These are phyloP conservation scores for Zoanthus sansibaricus DNA, from an alignment of 92 coral and sea anemone species.

Conservation along the genomic window DNA sequence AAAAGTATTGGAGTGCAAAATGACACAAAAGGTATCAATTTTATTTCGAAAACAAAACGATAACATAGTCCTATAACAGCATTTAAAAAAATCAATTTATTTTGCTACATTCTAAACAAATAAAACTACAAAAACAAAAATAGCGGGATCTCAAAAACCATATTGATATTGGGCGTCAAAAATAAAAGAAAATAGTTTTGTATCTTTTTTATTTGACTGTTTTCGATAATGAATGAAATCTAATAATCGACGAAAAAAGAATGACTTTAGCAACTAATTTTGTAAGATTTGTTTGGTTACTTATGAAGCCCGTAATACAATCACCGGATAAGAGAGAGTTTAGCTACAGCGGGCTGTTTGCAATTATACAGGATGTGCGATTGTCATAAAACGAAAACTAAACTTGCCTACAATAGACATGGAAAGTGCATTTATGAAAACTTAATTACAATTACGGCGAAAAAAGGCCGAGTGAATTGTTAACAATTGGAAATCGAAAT, in stretches of 20 bases:
- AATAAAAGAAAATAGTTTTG: constrained; percentile 51
- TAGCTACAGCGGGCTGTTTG: constrained; percentile 62
- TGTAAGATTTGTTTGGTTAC: constrained; percentile 69
- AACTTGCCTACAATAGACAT: constrained; percentile 76
- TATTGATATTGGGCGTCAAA: constrained; percentile 55
- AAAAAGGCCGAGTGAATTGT: constrained; percentile 88
- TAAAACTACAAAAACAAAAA: constrained; percentile 60
- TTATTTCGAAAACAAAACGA: constrained; percentile 36
- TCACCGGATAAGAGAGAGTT: constrained; percentile 71
- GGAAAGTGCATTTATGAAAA: constrained; percentile 75
- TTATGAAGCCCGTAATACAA: constrained; percentile 62
- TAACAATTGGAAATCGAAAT: constrained; percentile 89
- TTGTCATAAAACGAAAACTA: constrained; percentile 68
- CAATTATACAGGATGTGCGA: constrained; percentile 79
- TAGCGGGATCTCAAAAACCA: constrained; percentile 63
- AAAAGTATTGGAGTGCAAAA: constrained; percentile 32
- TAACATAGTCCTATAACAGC: constrained; percentile 49
- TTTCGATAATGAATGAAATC: constrained; percentile 60
- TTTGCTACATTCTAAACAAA: constrained; percentile 72
- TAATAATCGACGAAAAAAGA: constrained; percentile 54
- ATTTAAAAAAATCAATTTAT: constrained; percentile 81
- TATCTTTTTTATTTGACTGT: constrained; percentile 50
- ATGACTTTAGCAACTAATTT: constrained; percentile 64
- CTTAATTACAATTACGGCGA: constrained; percentile 80
- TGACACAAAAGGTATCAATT: constrained; percentile 13